phyloP scores from a whole-genome alignment of 1,140 invertebrate species.

The Dendroctonus ponderosae region DNA sequence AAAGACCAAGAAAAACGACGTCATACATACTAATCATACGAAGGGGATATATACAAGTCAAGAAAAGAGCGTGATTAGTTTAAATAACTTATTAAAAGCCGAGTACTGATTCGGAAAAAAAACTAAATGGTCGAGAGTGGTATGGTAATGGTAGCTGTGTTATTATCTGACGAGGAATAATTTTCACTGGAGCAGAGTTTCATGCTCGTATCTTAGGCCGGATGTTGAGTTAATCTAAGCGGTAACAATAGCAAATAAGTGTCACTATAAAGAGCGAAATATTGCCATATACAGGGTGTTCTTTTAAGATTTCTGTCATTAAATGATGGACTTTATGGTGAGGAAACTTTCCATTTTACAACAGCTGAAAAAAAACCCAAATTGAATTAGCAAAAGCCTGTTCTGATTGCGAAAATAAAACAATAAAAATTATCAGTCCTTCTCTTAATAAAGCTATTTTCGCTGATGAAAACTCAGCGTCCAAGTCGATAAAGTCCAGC shows the following conservation, averaged over 20 bases:
- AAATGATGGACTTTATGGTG: too few relatives aligned
- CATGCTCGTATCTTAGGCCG: not conserved
- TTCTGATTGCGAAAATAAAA: not conserved
- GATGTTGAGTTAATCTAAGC: not conserved
- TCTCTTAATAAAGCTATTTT: not conserved
- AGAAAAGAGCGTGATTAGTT: constrained; percentile 20
- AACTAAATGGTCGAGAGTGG: not conserved
- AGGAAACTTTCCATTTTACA: too few relatives aligned
- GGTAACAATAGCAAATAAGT: not conserved
- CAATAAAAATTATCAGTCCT: not conserved
- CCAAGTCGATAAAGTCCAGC: not conserved
- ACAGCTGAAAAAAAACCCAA: not conserved
- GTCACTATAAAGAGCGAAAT: not conserved
- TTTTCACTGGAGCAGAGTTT: not conserved
- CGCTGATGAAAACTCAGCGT: not conserved
- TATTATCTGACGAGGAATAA: not conserved
- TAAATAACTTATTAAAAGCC: constrained; percentile 16
- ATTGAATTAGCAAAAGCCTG: not conserved
- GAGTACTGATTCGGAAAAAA: not conserved
- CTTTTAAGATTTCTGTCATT: too few relatives aligned
- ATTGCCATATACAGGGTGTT: too few relatives aligned
- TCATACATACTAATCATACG: constrained; percentile 32
- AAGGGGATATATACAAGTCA: constrained; percentile 6
- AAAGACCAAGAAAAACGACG: constrained; percentile 30
- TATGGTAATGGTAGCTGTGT: not conserved